Conservation (phyloP, 1,140 invertebrate genomes). For the Platorchestia sp. region DNA sequence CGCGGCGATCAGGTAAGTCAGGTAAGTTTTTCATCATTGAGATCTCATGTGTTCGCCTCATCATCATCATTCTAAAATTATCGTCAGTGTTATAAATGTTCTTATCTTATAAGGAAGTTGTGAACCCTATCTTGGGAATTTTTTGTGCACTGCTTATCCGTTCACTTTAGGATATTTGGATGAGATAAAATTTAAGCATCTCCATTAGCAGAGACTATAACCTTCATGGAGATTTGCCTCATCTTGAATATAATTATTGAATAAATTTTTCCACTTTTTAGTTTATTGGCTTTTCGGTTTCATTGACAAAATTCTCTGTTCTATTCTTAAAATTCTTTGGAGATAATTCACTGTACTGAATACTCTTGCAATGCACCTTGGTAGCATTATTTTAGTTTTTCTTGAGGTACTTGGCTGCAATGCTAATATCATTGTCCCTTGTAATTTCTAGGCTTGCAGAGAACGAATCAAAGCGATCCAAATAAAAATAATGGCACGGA, state of each 20-base stretch:
- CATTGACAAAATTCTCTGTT: not conserved
- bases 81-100: not conserved
- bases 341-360: not conserved
- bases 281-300: slow-evolving; percentile 48
- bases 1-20: not conserved
- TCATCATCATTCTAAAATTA: not conserved
- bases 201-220: not conserved
- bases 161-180: not conserved
- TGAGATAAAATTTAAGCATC: not conserved
- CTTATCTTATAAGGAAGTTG: not conserved
- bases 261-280: not conserved
- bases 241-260: not conserved
- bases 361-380: not conserved
- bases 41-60: not conserved
- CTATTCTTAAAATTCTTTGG: not conserved
- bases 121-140: not conserved
- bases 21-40: not conserved
- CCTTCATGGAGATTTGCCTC: not conserved
- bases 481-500: slow-evolving; percentile 87
- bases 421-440: slow-evolving; percentile 41
- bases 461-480: slow-evolving; percentile 88
- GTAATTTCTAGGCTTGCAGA: slow-evolving; percentile 79
- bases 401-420: not conserved
- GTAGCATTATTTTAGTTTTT: not conserved
- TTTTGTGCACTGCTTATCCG: not conserved